Evolutionary conservation across 2,888 invertebrate genomes (phyloP), one percentile per base, ranked within the genome.

Genomic region (Ryuthela nishihirai): DNA sequence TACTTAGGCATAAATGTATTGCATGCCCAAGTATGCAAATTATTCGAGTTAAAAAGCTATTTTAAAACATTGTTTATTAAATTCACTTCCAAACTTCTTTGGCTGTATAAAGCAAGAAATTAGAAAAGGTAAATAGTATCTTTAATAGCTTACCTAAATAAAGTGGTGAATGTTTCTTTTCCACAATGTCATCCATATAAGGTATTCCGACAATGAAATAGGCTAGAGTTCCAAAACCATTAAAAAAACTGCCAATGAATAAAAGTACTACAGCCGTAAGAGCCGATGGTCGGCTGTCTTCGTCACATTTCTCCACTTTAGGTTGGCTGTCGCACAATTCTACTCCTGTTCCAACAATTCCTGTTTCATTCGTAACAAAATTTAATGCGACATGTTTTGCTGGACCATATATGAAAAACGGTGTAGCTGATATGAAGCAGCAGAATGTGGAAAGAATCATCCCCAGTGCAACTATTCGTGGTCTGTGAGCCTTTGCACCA

Each of bases 151-250:
- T 49, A 47, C 64, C 63, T n/a, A 66, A 54, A 49, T 66, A 65
- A 10, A 66, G 26, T 2, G 66, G 59, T 1, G 65, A 64, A 38
- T 66, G 53, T 46, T 67, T 66, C 62, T 67, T 67, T 17, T 62
- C 64, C 10, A 66, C 64, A 24, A 47, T 66, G 35, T 67, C 67
- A 34, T 67, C 66, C 10, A 67, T 36, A 42, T 58, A 67, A 4
- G 66, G 65, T n/a, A 64, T 62, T 15, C 66, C 66, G 3, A 67
- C 47, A 1, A 64, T 56, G 36, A 65, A 65, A 35, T 56, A 67
- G 1, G 62, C 63, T 3, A 66, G 55, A 2, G 63, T 64, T 5
- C 67, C 67, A 21, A 67, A 52, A 12, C 67, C 67, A 38, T 66
- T 66, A 1, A 67, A 21, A n/a, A 66, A 67, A 44, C 61, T 65